Conservation (phyloP, 2,888 invertebrate species). For the Pammene fasciana region DNA sequence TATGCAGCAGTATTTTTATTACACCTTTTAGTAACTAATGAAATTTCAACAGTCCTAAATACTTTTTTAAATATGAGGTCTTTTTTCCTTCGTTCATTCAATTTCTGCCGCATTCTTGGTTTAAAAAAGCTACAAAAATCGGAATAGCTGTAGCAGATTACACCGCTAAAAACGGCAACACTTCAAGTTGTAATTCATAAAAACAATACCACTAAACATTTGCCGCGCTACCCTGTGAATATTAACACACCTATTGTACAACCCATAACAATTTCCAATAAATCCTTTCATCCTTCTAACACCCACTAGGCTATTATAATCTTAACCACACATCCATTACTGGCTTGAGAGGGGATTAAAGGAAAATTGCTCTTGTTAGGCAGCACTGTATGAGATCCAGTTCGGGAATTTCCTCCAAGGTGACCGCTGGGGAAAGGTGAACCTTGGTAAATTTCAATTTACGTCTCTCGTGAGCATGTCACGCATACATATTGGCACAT, state of each 20-base stretch:
- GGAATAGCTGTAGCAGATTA: neutral
- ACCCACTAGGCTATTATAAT: constrained; percentile 24
- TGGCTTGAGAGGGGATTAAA: constrained; percentile 1
- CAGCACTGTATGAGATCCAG: constrained; percentile 24
- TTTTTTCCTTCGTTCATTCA: neutral
- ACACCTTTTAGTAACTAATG: too few species aligned
- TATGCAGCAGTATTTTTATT: too few species aligned
- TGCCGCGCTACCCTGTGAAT: constrained; percentile 31
- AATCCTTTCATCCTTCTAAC: constrained; percentile 31
- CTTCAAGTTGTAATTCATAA: constrained; percentile 25
- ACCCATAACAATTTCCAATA: constrained; percentile 39
- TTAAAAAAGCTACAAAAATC: neutral
- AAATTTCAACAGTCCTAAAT: too few species aligned
- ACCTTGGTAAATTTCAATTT: constrained; percentile 64
- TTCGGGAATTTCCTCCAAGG: constrained; percentile 2
- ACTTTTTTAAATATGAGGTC: too few species aligned
- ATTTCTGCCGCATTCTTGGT: neutral
- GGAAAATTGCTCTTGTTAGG: constrained; percentile 6
- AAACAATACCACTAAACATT: constrained; percentile 36
- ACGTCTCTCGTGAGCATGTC: constrained; percentile 56
- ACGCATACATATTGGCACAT: constrained; percentile 67
- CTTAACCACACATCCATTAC: constrained; percentile 35
- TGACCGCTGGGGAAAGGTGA: constrained; percentile 47
- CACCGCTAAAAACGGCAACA: constrained; percentile 6
- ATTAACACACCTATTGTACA: constrained; percentile 31